Percentiles rank a stretch among this genome's conserved stretches.
Evolutionary conservation across 1,140 invertebrate species (phyloP).

Genomic region (Ceratosolen solmsi): DNA sequence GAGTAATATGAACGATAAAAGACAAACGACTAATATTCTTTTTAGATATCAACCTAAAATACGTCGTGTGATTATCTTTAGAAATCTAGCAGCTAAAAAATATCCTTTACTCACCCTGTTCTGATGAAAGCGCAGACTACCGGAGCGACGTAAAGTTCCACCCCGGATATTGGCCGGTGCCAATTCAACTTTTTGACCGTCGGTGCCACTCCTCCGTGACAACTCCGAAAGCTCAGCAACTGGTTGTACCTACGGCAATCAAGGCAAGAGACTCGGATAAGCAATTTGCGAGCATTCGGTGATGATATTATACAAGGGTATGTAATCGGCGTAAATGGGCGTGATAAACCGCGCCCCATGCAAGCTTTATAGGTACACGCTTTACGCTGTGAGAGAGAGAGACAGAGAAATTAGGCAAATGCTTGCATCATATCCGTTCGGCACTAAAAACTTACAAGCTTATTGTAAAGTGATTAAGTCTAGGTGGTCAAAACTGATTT

Average conservation of each 20-base stretch:
- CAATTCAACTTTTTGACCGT: slow-evolving; percentile 79
- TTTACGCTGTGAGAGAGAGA: neutral
- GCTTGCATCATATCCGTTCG: neutral
- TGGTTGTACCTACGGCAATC: slow-evolving; percentile 81
- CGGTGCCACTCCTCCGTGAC: slow-evolving; percentile 78
- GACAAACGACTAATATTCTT: too few relatives aligned
- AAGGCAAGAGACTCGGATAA: neutral
- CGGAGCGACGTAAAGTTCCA: slow-evolving; percentile 86
- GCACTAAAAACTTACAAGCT: neutral
- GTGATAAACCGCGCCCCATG: neutral
- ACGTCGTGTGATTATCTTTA: neutral
- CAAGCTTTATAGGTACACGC: neutral
- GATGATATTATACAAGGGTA: neutral
- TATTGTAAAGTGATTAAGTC: neutral
- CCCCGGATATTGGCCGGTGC: slow-evolving; percentile 81
- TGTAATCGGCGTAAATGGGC: neutral
- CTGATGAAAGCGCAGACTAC: slow-evolving; percentile 82
- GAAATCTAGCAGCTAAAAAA: neutral
- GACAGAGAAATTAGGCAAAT: too few relatives aligned
- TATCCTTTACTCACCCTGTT: slow-evolving; percentile 75
- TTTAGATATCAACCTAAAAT: neutral
- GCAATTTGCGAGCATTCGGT: neutral
- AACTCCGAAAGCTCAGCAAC: slow-evolving; percentile 91
- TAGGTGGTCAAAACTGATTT: too few relatives aligned
- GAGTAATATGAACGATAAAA: too few relatives aligned